phyloP scores from a whole-genome alignment of 2,113 vertebrate species.

The human region GRCh38 chr13:20340001-20340500 shows the following conservation, averaged over 20 bases:
- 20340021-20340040: too few relatives aligned
- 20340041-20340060: neutral
- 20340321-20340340: neutral
- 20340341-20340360: accelerated
- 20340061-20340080: neutral
- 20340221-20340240: too few relatives aligned
- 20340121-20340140: neutral
- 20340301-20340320: neutral
- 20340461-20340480: neutral
- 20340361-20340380: too few relatives aligned
- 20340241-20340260: neutral
- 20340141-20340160: neutral
- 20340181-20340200: neutral
- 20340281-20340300: neutral
- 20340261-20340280: neutral
- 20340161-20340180: neutral
- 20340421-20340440: neutral
- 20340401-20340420: neutral
- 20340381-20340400: neutral
- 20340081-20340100: neutral
- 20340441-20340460: too few relatives aligned
- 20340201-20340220: neutral
- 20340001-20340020: neutral
- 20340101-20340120: neutral
- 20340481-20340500: neutral